Percentiles rank a stretch among this genome's conserved stretches.
These are phyloP conservation scores for Triops cancriformis DNA, from an alignment of 1,140 invertebrate species.

Conservation along the genomic window DNA sequence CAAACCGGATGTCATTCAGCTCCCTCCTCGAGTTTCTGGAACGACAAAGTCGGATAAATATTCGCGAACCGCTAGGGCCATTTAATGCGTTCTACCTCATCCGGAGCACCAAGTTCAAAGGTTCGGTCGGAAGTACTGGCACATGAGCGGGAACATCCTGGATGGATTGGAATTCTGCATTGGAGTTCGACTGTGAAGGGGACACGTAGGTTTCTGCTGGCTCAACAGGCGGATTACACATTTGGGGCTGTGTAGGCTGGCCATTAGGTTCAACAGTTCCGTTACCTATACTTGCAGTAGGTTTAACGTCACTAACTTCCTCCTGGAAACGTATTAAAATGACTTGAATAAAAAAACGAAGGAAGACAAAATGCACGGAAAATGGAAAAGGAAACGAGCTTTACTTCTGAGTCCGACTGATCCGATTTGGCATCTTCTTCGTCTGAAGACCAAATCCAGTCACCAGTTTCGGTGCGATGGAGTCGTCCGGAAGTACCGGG, in stretches of 20 bases:
- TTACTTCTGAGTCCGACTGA: constrained; percentile 36
- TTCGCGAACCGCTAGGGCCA: too few relatives aligned
- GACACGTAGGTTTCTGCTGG: neutral
- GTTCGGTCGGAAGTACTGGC: constrained; percentile 29
- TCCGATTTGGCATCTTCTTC: constrained; percentile 52
- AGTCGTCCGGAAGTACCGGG: constrained; percentile 83
- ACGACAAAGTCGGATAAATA: constrained; percentile 24
- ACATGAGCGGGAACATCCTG: constrained; percentile 25
- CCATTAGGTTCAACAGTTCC: neutral
- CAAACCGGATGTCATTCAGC: constrained; percentile 95
- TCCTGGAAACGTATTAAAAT: neutral
- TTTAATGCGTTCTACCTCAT: constrained; percentile 51
- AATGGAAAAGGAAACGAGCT: neutral
- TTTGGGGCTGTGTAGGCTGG: neutral
- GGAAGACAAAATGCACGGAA: neutral
- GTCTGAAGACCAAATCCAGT: constrained; percentile 97
- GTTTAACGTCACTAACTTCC: neutral
- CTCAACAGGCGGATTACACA: neutral
- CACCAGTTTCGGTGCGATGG: constrained; percentile 88
- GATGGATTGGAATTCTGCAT: constrained; percentile 8
- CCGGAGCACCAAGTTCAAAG: constrained; percentile 68
- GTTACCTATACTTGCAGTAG: neutral
- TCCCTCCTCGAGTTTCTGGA: constrained; percentile 77
- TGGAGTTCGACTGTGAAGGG: neutral
- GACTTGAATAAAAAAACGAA: neutral